phyloP scores from a whole-genome alignment of 2,797 vertebrate species.

The Cyclura pinguis region DNA sequence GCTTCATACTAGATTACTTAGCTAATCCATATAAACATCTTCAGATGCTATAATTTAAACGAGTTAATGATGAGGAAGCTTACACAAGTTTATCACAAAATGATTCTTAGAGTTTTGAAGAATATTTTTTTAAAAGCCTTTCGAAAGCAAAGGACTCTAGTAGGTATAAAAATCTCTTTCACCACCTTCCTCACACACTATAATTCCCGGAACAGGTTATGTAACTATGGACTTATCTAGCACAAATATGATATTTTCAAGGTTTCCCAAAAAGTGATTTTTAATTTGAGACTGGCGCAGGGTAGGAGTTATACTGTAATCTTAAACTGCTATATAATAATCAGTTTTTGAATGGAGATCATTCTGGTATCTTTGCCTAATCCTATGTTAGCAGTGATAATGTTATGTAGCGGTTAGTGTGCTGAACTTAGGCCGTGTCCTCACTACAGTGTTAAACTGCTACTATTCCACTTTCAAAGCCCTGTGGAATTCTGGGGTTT shows the following conservation, averaged over 20 bases:
- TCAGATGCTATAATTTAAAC: conserved; percentile 73
- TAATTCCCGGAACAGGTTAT: conserved; percentile 39
- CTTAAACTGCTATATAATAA: background rate
- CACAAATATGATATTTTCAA: background rate
- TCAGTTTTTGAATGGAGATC: background rate
- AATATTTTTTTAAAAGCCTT: conserved; percentile 15
- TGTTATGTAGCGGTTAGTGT: background rate
- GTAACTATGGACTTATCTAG: conserved; percentile 1
- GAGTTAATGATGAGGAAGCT: conserved; percentile 68
- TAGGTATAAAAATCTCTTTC: conserved; percentile 46
- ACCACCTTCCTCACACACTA: background rate
- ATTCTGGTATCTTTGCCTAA: background rate
- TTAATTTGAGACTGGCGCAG: background rate
- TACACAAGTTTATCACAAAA: conserved; percentile 73
- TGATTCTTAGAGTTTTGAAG: conserved; percentile 68
- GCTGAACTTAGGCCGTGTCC: background rate
- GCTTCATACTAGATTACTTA: conserved; percentile 73
- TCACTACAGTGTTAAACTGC: too few species aligned
- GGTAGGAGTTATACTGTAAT: background rate
- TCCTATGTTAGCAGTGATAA: background rate
- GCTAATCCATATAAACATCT: conserved; percentile 78
- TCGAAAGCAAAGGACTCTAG: conserved; percentile 47
- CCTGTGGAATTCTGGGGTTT: too few species aligned
- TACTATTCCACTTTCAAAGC: too few species aligned
- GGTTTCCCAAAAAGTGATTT: background rate